A percentile compares a stretch with the other conserved stretches of the same genome.
Conservation (phyloP, 2,113 vertebrate species). For the Hucho hucho region DNA sequence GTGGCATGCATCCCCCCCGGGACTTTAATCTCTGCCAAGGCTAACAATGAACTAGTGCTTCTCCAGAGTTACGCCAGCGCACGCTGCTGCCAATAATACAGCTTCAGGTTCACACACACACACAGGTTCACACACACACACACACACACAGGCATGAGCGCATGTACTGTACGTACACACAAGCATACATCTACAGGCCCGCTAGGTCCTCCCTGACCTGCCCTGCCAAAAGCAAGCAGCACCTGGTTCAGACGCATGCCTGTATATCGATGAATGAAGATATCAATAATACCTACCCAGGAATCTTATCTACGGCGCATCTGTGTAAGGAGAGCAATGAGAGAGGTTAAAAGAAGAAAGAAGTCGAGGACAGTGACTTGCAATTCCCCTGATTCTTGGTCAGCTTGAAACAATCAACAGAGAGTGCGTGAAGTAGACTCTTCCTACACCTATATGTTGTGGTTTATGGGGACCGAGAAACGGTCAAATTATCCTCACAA, state of each 20-base stretch:
- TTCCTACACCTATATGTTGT: slow-evolving; percentile 19
- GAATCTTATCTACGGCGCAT: not conserved
- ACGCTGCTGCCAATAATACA: slow-evolving; percentile 81
- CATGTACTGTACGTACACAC: slow-evolving; percentile 6
- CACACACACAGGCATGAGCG: not conserved
- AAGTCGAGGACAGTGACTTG: not conserved
- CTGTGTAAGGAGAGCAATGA: not conserved
- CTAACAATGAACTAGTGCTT: slow-evolving; percentile 90
- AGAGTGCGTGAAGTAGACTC: slow-evolving; percentile 3
- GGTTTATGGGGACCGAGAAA: slow-evolving; percentile 33
- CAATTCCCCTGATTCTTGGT: slow-evolving; percentile 2
- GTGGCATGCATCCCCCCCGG: slow-evolving; percentile 71
- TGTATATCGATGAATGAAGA: slow-evolving; percentile 70
- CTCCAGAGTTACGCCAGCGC: slow-evolving; percentile 63
- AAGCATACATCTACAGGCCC: slow-evolving; percentile 19
- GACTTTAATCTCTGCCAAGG: slow-evolving; percentile 88
- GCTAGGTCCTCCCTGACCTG: slow-evolving; percentile 12
- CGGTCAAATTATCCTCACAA: slow-evolving; percentile 17
- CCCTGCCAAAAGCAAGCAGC: slow-evolving; percentile 69
- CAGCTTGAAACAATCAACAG: slow-evolving; percentile 4
- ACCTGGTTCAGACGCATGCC: slow-evolving; percentile 68
- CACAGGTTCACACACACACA: not conserved
- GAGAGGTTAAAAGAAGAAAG: not conserved
- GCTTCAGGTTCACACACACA: slow-evolving; percentile 71
- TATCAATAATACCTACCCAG: slow-evolving; percentile 72